These are phyloP conservation scores for Idaea dimidiata DNA, from an alignment of 2,888 invertebrate species.

Conservation along the genomic window DNA sequence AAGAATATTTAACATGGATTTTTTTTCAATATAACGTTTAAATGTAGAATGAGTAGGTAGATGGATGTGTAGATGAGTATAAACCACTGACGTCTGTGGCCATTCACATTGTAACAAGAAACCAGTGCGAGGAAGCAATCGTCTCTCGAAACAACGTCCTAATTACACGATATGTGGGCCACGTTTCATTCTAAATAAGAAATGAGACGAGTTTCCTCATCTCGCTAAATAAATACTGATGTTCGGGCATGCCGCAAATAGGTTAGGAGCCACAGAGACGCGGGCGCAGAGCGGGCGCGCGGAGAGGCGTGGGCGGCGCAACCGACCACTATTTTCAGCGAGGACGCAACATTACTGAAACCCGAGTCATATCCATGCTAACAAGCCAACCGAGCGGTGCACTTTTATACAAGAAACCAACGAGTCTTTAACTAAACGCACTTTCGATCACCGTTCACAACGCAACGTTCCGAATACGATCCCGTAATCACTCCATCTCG, in stretches of 20 bases:
- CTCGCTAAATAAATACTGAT: constrained; percentile 76
- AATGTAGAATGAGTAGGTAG: not conserved
- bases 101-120: constrained; percentile 37
- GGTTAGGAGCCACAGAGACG: constrained; percentile 55
- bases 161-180: constrained; percentile 68
- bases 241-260: constrained; percentile 75
- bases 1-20: not conserved
- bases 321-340: constrained; percentile 75
- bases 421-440: constrained; percentile 23
- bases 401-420: constrained; percentile 29
- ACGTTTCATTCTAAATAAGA: constrained; percentile 69
- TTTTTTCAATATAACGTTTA: not conserved
- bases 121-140: constrained; percentile 36
- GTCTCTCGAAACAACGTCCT: constrained; percentile 43
- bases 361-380: constrained; percentile 64
- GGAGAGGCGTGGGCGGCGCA: constrained; percentile 40
- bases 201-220: constrained; percentile 72
- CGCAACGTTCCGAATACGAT: constrained; percentile 24
- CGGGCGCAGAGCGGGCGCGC: constrained; percentile 34
- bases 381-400: constrained; percentile 37
- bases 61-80: not conserved
- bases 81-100: constrained; percentile 7
- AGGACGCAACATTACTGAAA: constrained; percentile 72
- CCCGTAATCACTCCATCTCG: constrained; percentile 22
- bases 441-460: constrained; percentile 27